Evolutionary conservation across 2,888 invertebrate species (phyloP).

Genomic region (Poecilus cupreus): DNA sequence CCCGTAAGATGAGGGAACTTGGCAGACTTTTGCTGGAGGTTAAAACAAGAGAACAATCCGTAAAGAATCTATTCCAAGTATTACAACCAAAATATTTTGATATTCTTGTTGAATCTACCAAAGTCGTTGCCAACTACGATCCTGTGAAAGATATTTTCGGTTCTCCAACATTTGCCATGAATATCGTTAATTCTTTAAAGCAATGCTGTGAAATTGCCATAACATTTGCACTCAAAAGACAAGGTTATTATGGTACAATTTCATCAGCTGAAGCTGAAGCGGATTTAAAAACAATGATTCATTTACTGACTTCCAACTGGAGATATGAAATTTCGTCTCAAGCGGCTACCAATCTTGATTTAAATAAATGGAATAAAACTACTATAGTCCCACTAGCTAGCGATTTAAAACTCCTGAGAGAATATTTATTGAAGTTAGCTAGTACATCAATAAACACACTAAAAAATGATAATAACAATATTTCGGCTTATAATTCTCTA

Average conservation of each 20-base stretch:
- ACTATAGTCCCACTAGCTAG: conserved; percentile 59
- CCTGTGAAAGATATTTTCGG: not conserved
- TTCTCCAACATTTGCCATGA: conserved; percentile 37
- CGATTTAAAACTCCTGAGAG: conserved; percentile 60
- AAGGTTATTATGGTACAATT: not conserved
- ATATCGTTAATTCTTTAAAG: conserved; percentile 53
- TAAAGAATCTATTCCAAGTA: conserved; percentile 55
- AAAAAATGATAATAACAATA: not conserved
- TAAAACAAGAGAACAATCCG: conserved; percentile 41
- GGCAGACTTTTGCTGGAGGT: conserved; percentile 60
- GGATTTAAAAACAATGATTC: conserved; percentile 60
- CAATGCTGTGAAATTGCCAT: conserved; percentile 53
- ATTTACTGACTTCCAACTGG: conserved; percentile 60
- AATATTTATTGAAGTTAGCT: conserved; percentile 50
- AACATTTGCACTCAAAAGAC: not conserved
- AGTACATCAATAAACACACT: not conserved
- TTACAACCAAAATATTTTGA: conserved; percentile 53
- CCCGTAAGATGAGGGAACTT: conserved; percentile 62
- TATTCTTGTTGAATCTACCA: conserved; percentile 22
- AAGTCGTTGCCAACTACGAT: conserved; percentile 46
- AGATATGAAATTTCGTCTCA: conserved; percentile 60
- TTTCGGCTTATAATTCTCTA: not conserved
- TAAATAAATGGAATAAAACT: conserved; percentile 58
- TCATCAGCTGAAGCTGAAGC: conserved; percentile 56
- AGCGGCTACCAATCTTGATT: too few species aligned